These are phyloP conservation scores for Varroa destructor DNA, from an alignment of 1,140 invertebrate genomes.

Conservation along the genomic window DNA sequence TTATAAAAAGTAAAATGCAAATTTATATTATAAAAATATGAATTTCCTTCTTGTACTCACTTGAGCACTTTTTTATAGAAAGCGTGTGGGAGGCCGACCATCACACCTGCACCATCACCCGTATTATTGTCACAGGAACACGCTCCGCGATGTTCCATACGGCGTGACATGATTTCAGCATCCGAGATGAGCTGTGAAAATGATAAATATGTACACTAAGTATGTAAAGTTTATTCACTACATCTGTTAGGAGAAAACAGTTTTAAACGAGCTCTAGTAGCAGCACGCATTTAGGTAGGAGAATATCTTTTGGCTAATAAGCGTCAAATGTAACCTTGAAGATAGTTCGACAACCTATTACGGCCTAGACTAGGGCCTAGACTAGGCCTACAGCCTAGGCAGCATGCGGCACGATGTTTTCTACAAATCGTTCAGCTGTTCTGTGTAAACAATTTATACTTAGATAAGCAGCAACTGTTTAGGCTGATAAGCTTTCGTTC, in stretches of 20 bases:
- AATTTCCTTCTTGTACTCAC: constrained; percentile 42
- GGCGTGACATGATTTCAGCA: constrained; percentile 76
- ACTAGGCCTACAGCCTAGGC: too few species aligned
- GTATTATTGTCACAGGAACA: constrained; percentile 97
- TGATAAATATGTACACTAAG: constrained; percentile 30
- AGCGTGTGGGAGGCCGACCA: constrained; percentile 86
- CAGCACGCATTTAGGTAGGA: too few species aligned
- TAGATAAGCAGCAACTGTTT: too few species aligned
- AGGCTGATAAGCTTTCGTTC: too few species aligned
- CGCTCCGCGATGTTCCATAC: constrained; percentile 97
- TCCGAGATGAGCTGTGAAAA: constrained; percentile 70
- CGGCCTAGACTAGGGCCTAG: too few species aligned
- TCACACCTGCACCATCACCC: constrained; percentile 90
- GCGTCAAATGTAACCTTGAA: too few species aligned
- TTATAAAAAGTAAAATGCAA: constrained; percentile 18
- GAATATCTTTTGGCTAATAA: too few species aligned
- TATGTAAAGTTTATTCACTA: constrained; percentile 27
- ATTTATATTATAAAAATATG: neutral
- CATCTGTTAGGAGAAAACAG: neutral
- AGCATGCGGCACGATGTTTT: too few species aligned
- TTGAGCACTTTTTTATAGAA: constrained; percentile 70
- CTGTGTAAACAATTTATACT: too few species aligned
- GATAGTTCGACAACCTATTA: too few species aligned
- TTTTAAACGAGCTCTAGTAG: too few species aligned
- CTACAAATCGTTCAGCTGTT: too few species aligned